Base-by-base conservation (phyloP, 92 coral and sea anemone species). In the Anthopleura xanthogrammica region DNA sequence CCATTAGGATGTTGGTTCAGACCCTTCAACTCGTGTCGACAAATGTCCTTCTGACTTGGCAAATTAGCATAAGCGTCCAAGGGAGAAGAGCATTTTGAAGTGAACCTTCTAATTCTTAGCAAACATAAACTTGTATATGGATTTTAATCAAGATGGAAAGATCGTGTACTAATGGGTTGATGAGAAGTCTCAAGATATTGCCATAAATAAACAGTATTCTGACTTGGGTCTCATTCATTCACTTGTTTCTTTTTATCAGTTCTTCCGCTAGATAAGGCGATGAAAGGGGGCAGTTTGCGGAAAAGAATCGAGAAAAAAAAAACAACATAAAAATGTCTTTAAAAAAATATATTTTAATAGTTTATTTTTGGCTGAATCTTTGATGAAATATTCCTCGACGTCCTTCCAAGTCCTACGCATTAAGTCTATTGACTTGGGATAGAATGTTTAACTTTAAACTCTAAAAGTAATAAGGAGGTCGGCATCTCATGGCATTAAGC, bases 61-160 rank as follows among this genome's bases (percentile, higher is more conserved):
- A 68, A 85, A 85, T 85, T 85, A 85, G 88, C 88, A 85, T 85
- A 85, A 85, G 72, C 50, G 54, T 60, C 88, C 83, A 68, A 81
- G 77, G 42, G 65, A 81, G 85, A 42, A 46, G 85, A 81, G 82
- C 76, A 41, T 65, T 72, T 79, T 85, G 79, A 85, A 85, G 83
- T 46, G 77, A 79, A 43, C 46, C 64, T 78, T 84, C n/a, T 85
- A 65, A 78, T 75, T 79, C 83, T 78, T 71, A 9, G 81, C 88
- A 85, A 85, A 85, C 88, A 85, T 50, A 85, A 78, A 79, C 81
- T 36, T 20, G 78, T 85, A 79, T 79, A 85, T 85, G 88, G 77
- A 43, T 85, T 56, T 77, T 70, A 78, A 85, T 79, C 79, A 85
- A 65, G 78, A 85, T 77, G 70, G 70, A 73, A 83, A 66, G 86